A percentile compares a stretch with the other conserved stretches of the same genome.
phyloP scores from a whole-genome alignment of 2,113 vertebrate species.

The Tychaedon coryphoeus region DNA sequence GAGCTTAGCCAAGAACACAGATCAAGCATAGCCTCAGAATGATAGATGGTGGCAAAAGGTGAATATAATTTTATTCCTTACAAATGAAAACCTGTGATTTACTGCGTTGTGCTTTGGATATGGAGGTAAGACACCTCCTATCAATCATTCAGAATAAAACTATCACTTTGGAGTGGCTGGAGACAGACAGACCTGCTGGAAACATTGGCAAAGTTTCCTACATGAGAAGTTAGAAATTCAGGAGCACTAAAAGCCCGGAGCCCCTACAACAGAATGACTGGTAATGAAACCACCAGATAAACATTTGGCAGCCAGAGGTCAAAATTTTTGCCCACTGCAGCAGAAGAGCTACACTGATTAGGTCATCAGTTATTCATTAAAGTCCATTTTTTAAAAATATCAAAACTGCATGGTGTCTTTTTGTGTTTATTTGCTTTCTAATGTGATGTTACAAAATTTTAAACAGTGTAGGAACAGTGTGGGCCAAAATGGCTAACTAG shows the following conservation, averaged over 20 bases:
- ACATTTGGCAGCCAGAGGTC: not conserved
- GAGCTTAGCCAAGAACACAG: not conserved
- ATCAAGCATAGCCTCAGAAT: conserved; percentile 20
- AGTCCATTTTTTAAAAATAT: not conserved
- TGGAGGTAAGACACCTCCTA: not conserved
- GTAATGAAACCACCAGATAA: not conserved
- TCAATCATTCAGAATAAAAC: conserved; percentile 31
- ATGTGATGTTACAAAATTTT: not conserved
- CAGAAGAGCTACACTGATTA: not conserved
- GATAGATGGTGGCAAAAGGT: conserved; percentile 44
- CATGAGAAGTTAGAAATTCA: not conserved
- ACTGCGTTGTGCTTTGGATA: conserved; percentile 8
- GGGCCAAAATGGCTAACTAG: not conserved
- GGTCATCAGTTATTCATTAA: not conserved
- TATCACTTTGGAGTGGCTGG: not conserved
- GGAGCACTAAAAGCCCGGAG: not conserved
- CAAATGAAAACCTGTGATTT: conserved; percentile 60
- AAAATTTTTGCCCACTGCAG: not conserved
- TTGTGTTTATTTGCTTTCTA: not conserved
- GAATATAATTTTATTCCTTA: conserved; percentile 41
- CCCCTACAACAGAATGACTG: not conserved
- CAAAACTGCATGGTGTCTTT: not conserved
- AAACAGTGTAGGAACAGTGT: not conserved
- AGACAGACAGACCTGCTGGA: not conserved
- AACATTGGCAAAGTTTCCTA: not conserved